Evolutionary conservation across 2,888 invertebrate species (phyloP).

Genomic region (Polyommatus iphigenia): DNA sequence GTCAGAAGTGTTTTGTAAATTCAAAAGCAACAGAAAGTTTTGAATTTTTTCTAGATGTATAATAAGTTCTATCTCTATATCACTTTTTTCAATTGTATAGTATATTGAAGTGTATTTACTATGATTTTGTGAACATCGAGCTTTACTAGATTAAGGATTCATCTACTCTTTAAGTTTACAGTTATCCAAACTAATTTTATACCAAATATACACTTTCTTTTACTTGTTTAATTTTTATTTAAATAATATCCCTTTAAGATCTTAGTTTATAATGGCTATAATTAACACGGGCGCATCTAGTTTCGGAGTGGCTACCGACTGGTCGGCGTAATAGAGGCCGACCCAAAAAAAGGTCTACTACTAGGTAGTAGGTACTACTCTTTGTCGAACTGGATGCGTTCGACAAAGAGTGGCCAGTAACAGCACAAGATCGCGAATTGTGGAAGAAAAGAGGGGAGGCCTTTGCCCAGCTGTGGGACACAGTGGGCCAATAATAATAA

Average conservation of each 20-base stretch:
- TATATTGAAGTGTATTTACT: neutral
- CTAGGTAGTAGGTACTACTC: too few relatives aligned
- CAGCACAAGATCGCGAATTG: too few relatives aligned
- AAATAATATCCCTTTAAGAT: neutral
- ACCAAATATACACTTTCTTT: slow-evolving; percentile 71
- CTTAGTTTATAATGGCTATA: neutral
- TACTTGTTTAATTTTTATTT: slow-evolving; percentile 40
- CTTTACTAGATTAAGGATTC: slow-evolving; percentile 65
- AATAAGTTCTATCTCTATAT: neutral
- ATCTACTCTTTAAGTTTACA: slow-evolving; percentile 56
- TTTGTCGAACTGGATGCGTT: too few relatives aligned
- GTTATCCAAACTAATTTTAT: slow-evolving; percentile 64
- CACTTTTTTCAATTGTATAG: neutral
- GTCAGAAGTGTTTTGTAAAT: neutral
- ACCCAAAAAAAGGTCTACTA: too few relatives aligned
- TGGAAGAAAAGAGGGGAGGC: too few relatives aligned
- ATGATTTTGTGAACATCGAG: slow-evolving; percentile 50
- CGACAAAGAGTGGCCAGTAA: too few relatives aligned
- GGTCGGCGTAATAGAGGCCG: too few relatives aligned
- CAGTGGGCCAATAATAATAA: too few relatives aligned
- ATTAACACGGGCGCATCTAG: too few relatives aligned
- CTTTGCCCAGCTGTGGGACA: too few relatives aligned
- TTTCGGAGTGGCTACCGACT: too few relatives aligned
- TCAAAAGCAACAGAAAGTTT: neutral
- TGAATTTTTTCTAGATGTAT: neutral